Percentiles rank a stretch among this genome's conserved stretches.
These are phyloP conservation scores for Diarsia brunnea DNA, from an alignment of 2,888 invertebrate species.

Conservation along the genomic window DNA sequence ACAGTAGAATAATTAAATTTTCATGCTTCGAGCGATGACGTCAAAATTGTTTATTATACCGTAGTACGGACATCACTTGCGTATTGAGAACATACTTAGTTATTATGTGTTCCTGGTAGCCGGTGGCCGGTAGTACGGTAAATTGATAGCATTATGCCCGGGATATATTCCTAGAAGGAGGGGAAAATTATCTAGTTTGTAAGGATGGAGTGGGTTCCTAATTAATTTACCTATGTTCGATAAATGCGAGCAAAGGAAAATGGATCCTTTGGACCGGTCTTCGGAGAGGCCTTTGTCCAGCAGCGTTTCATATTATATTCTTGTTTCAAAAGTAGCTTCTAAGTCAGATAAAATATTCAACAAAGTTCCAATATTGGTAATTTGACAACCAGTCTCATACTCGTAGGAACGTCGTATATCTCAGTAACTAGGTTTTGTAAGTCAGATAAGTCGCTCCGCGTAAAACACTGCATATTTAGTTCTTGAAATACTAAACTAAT, in stretches of 20 bases:
- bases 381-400: not conserved
- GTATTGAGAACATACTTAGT: conserved; percentile 3
- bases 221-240: not conserved
- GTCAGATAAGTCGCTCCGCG: not conserved
- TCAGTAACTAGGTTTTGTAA: not conserved
- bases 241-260: not conserved
- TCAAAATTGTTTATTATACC: not conserved
- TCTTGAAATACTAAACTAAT: not conserved
- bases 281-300: not conserved
- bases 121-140: not conserved
- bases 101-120: conserved; percentile 28
- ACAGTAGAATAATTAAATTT: conserved; percentile 31
- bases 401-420: not conserved
- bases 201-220: not conserved
- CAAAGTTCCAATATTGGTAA: not conserved
- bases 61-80: not conserved
- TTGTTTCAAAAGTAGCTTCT: not conserved
- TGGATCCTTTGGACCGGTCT: not conserved
- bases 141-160: not conserved
- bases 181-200: not conserved
- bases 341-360: not conserved
- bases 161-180: conserved; percentile 11
- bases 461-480: not conserved
- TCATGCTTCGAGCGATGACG: conserved; percentile 10
- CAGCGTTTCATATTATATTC: not conserved